Percentiles rank a stretch among this genome's conserved stretches.
These are phyloP conservation scores for Falcunculus frontatus DNA, from an alignment of 2,113 vertebrate species.

Conservation along the genomic window DNA sequence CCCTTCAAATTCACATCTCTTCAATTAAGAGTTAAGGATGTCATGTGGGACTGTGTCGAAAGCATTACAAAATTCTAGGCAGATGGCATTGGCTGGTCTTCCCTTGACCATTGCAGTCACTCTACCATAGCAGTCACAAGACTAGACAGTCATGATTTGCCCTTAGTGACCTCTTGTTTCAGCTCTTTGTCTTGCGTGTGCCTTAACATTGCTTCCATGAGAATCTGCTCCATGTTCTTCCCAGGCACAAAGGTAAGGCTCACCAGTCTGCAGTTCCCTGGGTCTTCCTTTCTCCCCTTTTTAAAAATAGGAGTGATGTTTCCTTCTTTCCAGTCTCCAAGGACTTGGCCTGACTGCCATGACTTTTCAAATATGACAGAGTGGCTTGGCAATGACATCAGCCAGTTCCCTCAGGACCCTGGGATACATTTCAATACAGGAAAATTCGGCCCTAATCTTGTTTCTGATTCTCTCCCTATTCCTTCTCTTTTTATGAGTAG, in stretches of 20 bases:
- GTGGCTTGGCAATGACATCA: background rate
- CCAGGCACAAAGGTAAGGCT: background rate
- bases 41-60: fast-evolving
- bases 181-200: too few relatives aligned
- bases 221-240: background rate
- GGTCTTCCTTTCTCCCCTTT: background rate
- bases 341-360: background rate
- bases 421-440: background rate
- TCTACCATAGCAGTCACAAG: background rate
- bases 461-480: background rate
- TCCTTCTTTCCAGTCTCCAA: background rate
- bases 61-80: background rate
- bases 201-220: background rate
- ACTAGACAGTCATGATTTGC: too few relatives aligned
- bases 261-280: background rate
- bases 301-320: background rate
- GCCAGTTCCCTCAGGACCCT: background rate
- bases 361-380: background rate
- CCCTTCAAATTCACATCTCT: background rate
- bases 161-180: background rate
- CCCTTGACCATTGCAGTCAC: background rate
- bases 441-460: background rate
- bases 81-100: background rate
- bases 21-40: background rate
- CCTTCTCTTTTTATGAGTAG: background rate